Evolutionary conservation across 2,113 vertebrate species (phyloP), one percentile per base, ranked within the genome.

Genomic region (Orycteropus afer): DNA sequence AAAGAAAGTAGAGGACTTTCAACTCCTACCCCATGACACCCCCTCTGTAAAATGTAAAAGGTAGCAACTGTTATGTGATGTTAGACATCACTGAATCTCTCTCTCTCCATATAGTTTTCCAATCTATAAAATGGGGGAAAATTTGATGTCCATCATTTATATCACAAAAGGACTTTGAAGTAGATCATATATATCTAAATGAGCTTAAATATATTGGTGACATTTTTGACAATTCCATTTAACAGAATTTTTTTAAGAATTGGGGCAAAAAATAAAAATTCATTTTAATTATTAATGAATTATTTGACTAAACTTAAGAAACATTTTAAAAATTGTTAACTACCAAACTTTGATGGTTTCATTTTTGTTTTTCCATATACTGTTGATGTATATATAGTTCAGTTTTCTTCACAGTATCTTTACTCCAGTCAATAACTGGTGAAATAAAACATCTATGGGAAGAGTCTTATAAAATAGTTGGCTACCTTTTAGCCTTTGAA

Each of bases 381-480:
- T 80, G 55, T 74, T 94, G 27, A 53, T 23, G 2, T 9, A 57
- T 14, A 23, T 9, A 20, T 3, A 71, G 14, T 20, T 37, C 27
- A 65, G 23, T 71, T 94, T 86, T 90, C 77, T 69, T 95, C 32
- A 73, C 1, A 73, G 15, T 37, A 49, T 71, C 93, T 91, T 15
- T 45, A 82, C 42, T 86, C 25, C 45, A 80, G 20, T 5, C 47
- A 61, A 51, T 88, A 69, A 42, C 17, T n/a, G 20, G n/a, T 45
- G 76, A 79, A 67, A 59, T 4, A 18, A 78, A 96, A 69, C 23
- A 71, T 27, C 69, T 51, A 29, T n/a, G 40, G 22, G 12, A 59
- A 91, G n/a, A 61, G 49, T 51, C 22, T 83, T 78, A 14, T 23
- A 17, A 57, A 34, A 45, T 5, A 53, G 37, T 15, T 80, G 74